Percentiles rank a stretch among this genome's conserved stretches.
phyloP scores from a whole-genome alignment of 2,113 vertebrate species.

The Promerops cafer region DNA sequence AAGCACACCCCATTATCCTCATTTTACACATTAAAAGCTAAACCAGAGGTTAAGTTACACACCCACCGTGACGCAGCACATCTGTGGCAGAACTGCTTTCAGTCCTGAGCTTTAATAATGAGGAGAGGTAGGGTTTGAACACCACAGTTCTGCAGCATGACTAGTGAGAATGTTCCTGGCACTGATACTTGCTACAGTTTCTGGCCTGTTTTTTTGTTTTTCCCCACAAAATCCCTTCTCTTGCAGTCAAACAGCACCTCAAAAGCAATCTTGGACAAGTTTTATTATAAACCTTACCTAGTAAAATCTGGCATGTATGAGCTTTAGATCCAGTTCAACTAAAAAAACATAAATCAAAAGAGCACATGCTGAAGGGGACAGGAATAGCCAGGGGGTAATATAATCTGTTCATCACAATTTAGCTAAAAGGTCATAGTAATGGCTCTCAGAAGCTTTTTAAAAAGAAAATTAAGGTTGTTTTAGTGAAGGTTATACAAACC shows the following conservation, averaged over 20 bases:
- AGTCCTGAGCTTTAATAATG: not conserved
- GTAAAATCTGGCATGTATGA: not conserved
- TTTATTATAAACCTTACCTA: not conserved
- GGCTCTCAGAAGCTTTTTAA: not conserved
- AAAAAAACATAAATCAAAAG: not conserved
- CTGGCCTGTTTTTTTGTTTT: not conserved
- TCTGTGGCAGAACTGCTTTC: constrained; percentile 4
- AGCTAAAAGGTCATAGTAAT: constrained; percentile 2
- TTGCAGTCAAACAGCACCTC: not conserved
- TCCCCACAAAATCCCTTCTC: not conserved
- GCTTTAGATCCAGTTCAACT: not conserved
- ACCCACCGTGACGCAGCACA: not conserved
- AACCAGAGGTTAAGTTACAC: not conserved
- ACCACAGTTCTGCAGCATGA: constrained; percentile 25
- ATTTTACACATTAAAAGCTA: not conserved
- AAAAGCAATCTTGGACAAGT: not conserved
- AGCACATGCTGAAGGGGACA: not conserved
- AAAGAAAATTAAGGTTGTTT: not conserved
- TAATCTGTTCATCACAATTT: not conserved
- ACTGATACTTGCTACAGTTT: not conserved
- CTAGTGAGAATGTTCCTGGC: constrained; percentile 40
- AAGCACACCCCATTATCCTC: not conserved
- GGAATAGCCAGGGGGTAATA: constrained; percentile 15
- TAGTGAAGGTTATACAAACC: not conserved
- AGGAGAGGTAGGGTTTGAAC: not conserved